Conservation (phyloP, 2,888 invertebrate genomes). For the Nesidiocoris tenuis region DNA sequence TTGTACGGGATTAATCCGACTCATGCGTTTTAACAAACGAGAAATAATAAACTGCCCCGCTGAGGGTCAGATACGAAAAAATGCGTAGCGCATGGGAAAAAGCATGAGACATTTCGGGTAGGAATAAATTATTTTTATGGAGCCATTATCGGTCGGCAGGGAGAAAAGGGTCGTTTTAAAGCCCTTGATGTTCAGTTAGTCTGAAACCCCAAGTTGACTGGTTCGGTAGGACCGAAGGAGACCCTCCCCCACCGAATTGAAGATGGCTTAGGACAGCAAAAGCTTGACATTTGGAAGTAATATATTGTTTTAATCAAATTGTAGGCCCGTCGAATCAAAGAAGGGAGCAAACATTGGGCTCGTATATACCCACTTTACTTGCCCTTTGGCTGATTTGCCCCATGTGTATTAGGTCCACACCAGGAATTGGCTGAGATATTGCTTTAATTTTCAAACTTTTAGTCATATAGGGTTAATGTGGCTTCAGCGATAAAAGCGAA, state of each 20-base stretch:
- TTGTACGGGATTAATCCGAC: constrained; percentile 9
- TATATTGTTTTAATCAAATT: constrained; percentile 35
- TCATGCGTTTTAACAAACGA: constrained; percentile 29
- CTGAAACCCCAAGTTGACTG: constrained; percentile 7
- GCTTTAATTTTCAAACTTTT: too few relatives aligned
- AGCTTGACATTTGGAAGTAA: constrained; percentile 18
- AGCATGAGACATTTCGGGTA: constrained; percentile 8
- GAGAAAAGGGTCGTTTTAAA: constrained; percentile 20
- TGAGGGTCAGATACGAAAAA: neutral
- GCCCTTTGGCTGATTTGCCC: too few relatives aligned
- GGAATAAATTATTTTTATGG: constrained; percentile 35
- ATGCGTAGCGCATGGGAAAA: neutral
- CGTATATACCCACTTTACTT: neutral
- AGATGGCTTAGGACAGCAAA: neutral
- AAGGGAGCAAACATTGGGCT: neutral
- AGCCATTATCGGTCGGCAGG: constrained; percentile 26
- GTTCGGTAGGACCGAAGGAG: too few relatives aligned
- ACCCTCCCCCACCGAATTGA: neutral
- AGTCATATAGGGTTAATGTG: too few relatives aligned
- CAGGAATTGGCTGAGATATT: too few relatives aligned
- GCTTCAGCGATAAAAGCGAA: too few relatives aligned
- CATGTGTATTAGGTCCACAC: too few relatives aligned
- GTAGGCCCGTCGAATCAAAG: constrained; percentile 1
- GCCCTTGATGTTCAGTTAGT: constrained; percentile 29
- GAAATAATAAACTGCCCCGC: constrained; percentile 15